Evolutionary conservation across 2,888 invertebrate genomes (phyloP).

Genomic region (Aelia acuminata): DNA sequence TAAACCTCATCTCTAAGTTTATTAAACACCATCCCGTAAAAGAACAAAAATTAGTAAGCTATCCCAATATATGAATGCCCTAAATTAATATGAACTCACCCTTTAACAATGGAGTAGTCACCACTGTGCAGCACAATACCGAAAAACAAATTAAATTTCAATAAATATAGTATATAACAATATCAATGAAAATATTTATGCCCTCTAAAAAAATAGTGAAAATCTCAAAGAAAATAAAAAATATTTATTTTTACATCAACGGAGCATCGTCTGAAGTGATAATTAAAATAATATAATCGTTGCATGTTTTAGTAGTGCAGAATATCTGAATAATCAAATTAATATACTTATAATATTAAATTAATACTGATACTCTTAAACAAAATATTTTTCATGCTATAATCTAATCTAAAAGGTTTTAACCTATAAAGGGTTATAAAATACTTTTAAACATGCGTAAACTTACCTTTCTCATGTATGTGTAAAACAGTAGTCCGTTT

Average conservation of each 20-base stretch:
- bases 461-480: slow-evolving; percentile 65
- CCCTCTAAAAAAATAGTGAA: background rate
- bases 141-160: slow-evolving; percentile 42
- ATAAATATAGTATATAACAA: slow-evolving; percentile 22
- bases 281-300: background rate
- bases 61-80: slow-evolving; percentile 2
- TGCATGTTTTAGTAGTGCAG: background rate
- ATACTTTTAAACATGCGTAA: slow-evolving; percentile 46
- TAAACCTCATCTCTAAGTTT: slow-evolving; percentile 12
- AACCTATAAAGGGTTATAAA: background rate
- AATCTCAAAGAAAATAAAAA: background rate
- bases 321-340: background rate
- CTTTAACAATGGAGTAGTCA: slow-evolving; percentile 60
- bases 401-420: background rate
- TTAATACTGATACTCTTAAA: background rate
- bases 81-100: slow-evolving; percentile 59
- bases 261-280: background rate
- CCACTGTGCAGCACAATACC: slow-evolving; percentile 56
- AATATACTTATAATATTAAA: no score
- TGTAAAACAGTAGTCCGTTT: slow-evolving; percentile 63
- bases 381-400: background rate
- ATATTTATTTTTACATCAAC: background rate
- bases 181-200: background rate
- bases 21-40: background rate
- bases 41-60: slow-evolving; percentile 14